These are phyloP conservation scores for Galerucella calmariensis DNA, from an alignment of 2,888 invertebrate species.

Conservation along the genomic window DNA sequence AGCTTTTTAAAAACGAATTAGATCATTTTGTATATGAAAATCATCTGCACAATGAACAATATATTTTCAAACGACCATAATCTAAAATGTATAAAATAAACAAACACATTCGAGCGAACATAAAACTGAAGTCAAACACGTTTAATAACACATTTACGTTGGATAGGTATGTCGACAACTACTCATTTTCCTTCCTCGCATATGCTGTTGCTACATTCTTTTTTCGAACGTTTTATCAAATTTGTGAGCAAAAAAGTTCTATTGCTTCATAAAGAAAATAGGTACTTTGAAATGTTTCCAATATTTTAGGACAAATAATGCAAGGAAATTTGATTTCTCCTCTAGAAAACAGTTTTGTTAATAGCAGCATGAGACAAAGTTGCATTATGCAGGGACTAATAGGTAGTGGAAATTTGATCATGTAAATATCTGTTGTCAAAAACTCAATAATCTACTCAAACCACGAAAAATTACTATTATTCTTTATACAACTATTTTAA, in stretches of 20 bases:
- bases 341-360: too few species aligned
- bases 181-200: neutral
- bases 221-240: neutral
- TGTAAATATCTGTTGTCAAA: too few species aligned
- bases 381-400: neutral
- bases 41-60: neutral
- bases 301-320: too few species aligned
- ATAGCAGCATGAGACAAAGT: too few species aligned
- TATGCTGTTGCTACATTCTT: neutral
- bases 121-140: neutral
- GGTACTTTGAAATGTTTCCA: too few species aligned
- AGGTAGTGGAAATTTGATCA: neutral
- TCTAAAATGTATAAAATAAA: neutral
- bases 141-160: neutral
- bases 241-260: too few species aligned
- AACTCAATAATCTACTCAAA: too few species aligned
- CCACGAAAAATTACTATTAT: too few species aligned
- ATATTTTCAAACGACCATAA: neutral
- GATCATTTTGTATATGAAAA: neutral
- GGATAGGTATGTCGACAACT: neutral
- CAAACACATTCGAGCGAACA: neutral
- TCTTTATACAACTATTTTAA: too few species aligned
- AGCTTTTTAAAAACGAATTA: too few species aligned
- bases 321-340: too few species aligned
- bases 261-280: too few species aligned